These are phyloP conservation scores for Actinopyga echinites DNA, from an alignment of 53 echinoderm and acorn worm species.

Conservation along the genomic window DNA sequence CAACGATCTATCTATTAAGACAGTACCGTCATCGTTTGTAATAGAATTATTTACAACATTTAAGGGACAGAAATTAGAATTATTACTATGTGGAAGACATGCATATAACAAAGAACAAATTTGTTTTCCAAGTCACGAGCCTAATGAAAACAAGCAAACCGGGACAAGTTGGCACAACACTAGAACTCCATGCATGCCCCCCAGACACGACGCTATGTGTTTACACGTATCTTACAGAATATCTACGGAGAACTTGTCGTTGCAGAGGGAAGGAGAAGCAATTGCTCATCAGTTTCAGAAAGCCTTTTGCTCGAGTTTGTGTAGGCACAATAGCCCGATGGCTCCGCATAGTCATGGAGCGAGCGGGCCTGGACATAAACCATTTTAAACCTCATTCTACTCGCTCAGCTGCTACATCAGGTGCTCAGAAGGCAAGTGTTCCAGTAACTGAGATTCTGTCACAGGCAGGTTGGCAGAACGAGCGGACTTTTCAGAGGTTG, in stretches of 20 bases:
- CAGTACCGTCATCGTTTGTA: too few species aligned
- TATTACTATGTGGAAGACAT: neutral
- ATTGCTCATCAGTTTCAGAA: slow-evolving; percentile 19
- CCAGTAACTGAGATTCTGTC: neutral
- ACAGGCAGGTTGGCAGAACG: slow-evolving; percentile 22
- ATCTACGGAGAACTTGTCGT: slow-evolving; percentile 34
- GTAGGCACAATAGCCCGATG: slow-evolving; percentile 16
- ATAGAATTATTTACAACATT: too few species aligned
- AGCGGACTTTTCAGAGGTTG: slow-evolving; percentile 17
- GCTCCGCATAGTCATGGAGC: neutral
- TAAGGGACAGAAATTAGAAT: neutral
- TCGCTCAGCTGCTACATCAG: neutral
- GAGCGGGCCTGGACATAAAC: slow-evolving; percentile 40
- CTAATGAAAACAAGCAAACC: slow-evolving; percentile 50
- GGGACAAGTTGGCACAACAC: slow-evolving; percentile 16
- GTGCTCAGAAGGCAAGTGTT: neutral
- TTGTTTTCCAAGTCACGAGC: neutral
- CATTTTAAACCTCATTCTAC: slow-evolving; percentile 53
- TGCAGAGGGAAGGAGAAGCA: slow-evolving; percentile 27
- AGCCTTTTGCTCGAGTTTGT: neutral
- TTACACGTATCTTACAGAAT: slow-evolving; percentile 25
- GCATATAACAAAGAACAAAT: neutral
- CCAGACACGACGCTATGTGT: slow-evolving; percentile 52
- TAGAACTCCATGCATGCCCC: slow-evolving; percentile 50
- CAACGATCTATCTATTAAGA: too few species aligned